Evolutionary conservation across 2,797 vertebrate species (phyloP).

Genomic region (Streptopelia turtur): DNA sequence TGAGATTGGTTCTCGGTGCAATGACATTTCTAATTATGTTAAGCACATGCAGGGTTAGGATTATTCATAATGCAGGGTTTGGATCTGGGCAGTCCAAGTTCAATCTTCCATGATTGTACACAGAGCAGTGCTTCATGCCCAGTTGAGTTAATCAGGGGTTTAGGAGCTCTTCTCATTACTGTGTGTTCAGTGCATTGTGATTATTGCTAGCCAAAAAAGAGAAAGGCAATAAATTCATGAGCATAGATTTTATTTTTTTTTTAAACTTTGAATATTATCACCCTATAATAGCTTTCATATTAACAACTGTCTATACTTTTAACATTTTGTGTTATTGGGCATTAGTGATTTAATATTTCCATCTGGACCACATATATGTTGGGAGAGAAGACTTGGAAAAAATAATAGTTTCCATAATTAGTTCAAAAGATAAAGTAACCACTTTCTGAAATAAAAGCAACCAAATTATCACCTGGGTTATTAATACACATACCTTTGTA

Average conservation of each 20-base stretch:
- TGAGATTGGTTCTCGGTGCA: background rate
- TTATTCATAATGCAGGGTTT: background rate
- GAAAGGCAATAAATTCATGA: background rate
- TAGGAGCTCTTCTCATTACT: background rate
- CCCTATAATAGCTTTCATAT: background rate
- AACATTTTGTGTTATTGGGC: background rate
- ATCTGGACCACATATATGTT: background rate
- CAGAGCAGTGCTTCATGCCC: accelerated
- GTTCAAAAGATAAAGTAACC: background rate
- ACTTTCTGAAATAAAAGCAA: background rate
- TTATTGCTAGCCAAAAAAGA: background rate
- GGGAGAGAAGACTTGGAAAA: background rate
- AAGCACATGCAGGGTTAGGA: background rate
- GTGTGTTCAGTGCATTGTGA: background rate
- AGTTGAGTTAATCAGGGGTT: background rate
- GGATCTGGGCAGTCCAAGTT: background rate
- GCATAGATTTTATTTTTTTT: background rate
- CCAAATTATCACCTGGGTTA: background rate
- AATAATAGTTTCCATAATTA: background rate
- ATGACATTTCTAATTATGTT: background rate
- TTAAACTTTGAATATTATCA: background rate
- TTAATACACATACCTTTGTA: background rate
- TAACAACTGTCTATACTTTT: background rate
- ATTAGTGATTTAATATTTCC: background rate
- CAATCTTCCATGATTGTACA: background rate